Conservation (phyloP, 1,140 invertebrate species). For the Zaprionus davidi region DNA sequence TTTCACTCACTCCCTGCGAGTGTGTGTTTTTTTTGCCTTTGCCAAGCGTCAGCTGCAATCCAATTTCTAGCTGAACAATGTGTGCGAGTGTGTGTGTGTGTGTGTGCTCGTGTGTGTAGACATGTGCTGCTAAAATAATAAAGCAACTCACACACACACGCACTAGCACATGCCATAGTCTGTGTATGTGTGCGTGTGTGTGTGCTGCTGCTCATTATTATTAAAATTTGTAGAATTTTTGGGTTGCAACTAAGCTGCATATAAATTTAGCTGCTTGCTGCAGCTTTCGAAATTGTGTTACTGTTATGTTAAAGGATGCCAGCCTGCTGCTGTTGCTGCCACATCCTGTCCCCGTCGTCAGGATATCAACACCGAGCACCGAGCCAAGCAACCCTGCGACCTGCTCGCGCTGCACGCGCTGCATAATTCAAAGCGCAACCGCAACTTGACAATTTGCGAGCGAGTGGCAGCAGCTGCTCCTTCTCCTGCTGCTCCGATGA, state of each 20-base stretch:
- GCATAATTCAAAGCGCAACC: slow-evolving; percentile 81
- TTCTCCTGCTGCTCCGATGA: slow-evolving; percentile 1
- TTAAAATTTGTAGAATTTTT: slow-evolving; percentile 82
- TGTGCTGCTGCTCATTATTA: slow-evolving; percentile 74
- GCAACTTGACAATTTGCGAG: slow-evolving; percentile 78
- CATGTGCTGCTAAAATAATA: slow-evolving; percentile 75
- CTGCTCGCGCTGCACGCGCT: slow-evolving; percentile 25
- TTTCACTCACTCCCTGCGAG: not conserved
- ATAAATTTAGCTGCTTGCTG: slow-evolving; percentile 72
- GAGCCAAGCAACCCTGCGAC: not conserved
- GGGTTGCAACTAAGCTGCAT: slow-evolving; percentile 81
- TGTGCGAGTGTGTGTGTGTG: slow-evolving; percentile 38
- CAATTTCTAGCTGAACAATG: slow-evolving; percentile 73
- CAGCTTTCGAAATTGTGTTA: slow-evolving; percentile 56
- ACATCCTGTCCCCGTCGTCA: slow-evolving; percentile 21
- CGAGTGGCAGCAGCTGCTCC: slow-evolving; percentile 53
- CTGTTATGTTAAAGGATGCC: slow-evolving; percentile 69
- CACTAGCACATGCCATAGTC: not conserved
- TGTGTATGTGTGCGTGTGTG: slow-evolving; percentile 16
- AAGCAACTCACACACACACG: slow-evolving; percentile 60
- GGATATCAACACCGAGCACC: not conserved
- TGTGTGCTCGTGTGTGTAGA: slow-evolving; percentile 34
- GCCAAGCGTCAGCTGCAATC: slow-evolving; percentile 72
- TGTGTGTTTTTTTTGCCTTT: slow-evolving; percentile 30
- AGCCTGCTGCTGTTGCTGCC: slow-evolving; percentile 23